A percentile compares a stretch with the other conserved stretches of the same genome.
Conservation (phyloP, 2,888 invertebrate genomes). For the Pantelozetes paolii region DNA sequence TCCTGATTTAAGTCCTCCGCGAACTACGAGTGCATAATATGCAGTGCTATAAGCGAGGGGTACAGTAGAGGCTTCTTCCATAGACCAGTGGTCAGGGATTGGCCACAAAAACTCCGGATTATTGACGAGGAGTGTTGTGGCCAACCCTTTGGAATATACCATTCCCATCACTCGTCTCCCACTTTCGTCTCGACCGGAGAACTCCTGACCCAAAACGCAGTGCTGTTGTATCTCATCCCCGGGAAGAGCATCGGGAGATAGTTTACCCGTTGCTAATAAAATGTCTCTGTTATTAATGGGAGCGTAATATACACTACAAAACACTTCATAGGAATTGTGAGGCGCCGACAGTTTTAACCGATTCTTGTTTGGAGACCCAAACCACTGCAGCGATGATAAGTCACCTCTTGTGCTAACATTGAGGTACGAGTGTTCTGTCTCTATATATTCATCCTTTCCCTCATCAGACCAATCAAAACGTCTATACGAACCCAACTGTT, state of each 20-base stretch:
- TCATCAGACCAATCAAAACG: conserved; percentile 4
- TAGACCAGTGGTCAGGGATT: conserved; percentile 53
- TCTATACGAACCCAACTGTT: conserved; percentile 7
- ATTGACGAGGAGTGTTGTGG: conserved; percentile 54
- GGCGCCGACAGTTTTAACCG: conserved; percentile 57
- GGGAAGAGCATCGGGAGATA: conserved; percentile 93
- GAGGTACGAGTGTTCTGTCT: conserved; percentile 79
- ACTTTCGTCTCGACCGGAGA: conserved; percentile 50
- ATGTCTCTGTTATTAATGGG: conserved; percentile 61
- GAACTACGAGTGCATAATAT: conserved; percentile 57
- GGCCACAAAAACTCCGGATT: conserved; percentile 62
- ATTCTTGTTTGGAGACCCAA: conserved; percentile 73
- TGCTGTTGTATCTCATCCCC: conserved; percentile 61
- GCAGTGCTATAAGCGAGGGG: conserved; percentile 56
- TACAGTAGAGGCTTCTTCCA: conserved; percentile 54
- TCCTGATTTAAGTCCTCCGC: conserved; percentile 53
- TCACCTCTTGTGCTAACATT: conserved; percentile 89
- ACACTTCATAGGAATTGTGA: conserved; percentile 52
- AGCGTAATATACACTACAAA: conserved; percentile 62
- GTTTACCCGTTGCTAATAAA: conserved; percentile 92
- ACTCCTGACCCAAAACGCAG: conserved; percentile 47
- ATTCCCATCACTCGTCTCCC: conserved; percentile 53
- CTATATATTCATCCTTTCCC: no score
- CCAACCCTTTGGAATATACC: conserved; percentile 53
- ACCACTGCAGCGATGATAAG: conserved; percentile 85